phyloP scores from a whole-genome alignment of 2,888 invertebrate genomes.

The Apodemia hepburni region DNA sequence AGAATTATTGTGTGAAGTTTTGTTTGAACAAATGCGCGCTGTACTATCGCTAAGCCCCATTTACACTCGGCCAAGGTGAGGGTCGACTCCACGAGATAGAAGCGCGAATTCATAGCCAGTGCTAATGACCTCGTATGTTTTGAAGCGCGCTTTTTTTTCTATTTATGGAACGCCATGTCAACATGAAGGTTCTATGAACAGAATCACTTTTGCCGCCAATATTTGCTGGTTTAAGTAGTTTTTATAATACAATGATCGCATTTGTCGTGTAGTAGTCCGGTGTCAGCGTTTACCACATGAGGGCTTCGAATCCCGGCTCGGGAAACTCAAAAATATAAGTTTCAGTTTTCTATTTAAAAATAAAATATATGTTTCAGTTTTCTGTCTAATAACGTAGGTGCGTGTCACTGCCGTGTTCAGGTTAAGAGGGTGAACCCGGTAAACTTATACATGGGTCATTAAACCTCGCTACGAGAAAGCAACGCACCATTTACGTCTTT shows the following conservation, averaged over 20 bases:
- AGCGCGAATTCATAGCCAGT: slow-evolving; percentile 41
- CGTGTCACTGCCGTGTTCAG: no score
- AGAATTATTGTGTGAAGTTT: neutral
- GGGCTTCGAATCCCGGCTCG: no score
- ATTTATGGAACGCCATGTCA: slow-evolving; percentile 1
- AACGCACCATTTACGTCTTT: no score
- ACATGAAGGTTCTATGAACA: slow-evolving; percentile 3
- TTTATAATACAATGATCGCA: neutral
- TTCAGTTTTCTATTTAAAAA: no score
- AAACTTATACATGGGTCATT: no score
- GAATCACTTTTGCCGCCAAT: slow-evolving; percentile 8
- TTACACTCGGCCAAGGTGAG: slow-evolving; percentile 67
- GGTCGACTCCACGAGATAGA: slow-evolving; percentile 40
- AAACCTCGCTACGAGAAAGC: no score
- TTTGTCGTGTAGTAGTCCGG: no score
- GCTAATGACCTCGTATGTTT: slow-evolving; percentile 43
- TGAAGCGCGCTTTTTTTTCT: slow-evolving; percentile 22
- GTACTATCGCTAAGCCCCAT: slow-evolving; percentile 37
- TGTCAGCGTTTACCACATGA: no score
- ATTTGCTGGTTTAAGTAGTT: neutral
- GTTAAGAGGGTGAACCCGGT: no score
- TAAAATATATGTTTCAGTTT: no score
- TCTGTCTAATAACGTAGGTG: no score
- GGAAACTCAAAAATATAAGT: no score
- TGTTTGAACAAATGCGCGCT: slow-evolving; percentile 21